Conservation (phyloP, 2,888 invertebrate species). For the Tryphoninae sp. region DNA sequence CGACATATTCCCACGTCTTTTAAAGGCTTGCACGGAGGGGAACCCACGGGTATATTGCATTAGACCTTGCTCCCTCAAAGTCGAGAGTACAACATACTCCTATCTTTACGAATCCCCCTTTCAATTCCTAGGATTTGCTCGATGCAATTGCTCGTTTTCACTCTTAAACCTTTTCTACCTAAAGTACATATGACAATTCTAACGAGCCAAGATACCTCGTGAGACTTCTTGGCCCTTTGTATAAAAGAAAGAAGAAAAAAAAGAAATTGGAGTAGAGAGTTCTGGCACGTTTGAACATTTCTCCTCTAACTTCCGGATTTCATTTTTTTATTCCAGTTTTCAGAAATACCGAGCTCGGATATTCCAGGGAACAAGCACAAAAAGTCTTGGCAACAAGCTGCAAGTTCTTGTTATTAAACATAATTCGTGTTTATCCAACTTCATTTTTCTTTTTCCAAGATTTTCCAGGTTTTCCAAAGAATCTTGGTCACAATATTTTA, state of each 20-base stretch:
- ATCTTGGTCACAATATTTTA: too few species aligned
- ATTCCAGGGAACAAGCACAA: too few species aligned
- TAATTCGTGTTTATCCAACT: too few species aligned
- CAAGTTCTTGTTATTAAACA: too few species aligned
- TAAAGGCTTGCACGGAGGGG: conserved; percentile 70
- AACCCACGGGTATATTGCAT: conserved; percentile 35
- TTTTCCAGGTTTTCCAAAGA: too few species aligned
- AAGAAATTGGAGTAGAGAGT: conserved; percentile 24
- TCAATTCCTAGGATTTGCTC: not conserved
- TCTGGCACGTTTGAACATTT: conserved; percentile 8
- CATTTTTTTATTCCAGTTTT: not conserved
- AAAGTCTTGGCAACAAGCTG: too few species aligned
- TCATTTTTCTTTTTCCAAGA: too few species aligned
- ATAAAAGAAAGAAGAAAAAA: conserved; percentile 16
- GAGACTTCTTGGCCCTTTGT: conserved; percentile 1
- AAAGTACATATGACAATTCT: not conserved
- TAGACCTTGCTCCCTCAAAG: conserved; percentile 54
- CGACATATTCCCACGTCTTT: conserved; percentile 70
- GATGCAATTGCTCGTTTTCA: conserved; percentile 17
- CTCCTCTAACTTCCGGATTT: conserved; percentile 20
- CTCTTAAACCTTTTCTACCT: conserved; percentile 29
- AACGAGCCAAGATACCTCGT: not conserved
- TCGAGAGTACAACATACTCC: not conserved
- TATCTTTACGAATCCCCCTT: not conserved
- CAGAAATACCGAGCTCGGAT: too few species aligned